A percentile compares a stretch with the other conserved stretches of the same genome.
Conservation (phyloP, 1,140 invertebrate species). For the Harpegnathos saltator region DNA sequence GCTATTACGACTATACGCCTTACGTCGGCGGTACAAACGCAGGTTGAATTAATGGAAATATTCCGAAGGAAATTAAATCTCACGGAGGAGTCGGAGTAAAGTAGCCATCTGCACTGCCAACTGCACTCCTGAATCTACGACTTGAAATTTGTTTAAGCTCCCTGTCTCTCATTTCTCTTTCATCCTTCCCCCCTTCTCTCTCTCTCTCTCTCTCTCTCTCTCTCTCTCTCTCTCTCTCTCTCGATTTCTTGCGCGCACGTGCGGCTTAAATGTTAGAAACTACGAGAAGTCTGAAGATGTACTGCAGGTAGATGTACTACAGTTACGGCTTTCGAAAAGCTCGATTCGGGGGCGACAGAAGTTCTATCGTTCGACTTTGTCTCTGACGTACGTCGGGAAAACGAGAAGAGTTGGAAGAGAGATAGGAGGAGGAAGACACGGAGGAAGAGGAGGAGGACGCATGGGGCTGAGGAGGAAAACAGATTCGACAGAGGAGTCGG, state of each 20-base stretch:
- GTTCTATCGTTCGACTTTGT: conserved; percentile 13
- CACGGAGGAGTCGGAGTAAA: not conserved
- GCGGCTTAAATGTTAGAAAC: conserved; percentile 2
- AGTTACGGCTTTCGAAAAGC: conserved; percentile 28
- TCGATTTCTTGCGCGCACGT: no score
- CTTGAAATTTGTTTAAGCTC: conserved; percentile 22
- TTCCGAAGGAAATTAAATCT: not conserved
- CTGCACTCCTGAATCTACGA: not conserved
- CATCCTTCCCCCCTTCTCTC: no score
- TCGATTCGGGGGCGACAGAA: conserved; percentile 31
- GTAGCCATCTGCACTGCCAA: not conserved
- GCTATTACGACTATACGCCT: not conserved
- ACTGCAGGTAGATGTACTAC: not conserved
- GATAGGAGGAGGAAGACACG: not conserved
- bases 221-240: no score
- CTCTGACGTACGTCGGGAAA: not conserved
- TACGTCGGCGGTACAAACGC: not conserved
- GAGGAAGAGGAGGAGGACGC: no score
- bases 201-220: no score
- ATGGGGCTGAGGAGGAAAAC: no score
- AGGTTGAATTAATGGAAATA: not conserved
- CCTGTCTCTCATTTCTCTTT: no score
- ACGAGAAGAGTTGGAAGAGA: no score
- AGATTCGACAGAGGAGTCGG: not conserved
- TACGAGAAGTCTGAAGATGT: not conserved